These are phyloP conservation scores for Peromyscus eremicus DNA, from an alignment of 2,797 vertebrate genomes.

Conservation along the genomic window DNA sequence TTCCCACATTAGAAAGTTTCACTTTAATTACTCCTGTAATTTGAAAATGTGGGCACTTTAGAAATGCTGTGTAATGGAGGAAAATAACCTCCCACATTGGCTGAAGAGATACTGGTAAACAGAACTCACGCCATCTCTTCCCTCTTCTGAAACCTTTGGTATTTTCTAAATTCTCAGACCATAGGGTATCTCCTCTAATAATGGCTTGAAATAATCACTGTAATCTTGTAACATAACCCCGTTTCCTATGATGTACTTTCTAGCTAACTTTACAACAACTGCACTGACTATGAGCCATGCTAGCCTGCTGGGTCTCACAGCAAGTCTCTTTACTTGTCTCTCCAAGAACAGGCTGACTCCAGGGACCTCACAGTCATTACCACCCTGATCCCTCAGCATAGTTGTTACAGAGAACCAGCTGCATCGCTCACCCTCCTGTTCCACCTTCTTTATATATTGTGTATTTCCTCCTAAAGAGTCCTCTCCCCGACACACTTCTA, in stretches of 20 bases:
- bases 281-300: neutral
- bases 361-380: neutral
- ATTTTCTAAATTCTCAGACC: constrained; percentile 3
- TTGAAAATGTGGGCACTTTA: neutral
- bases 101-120: neutral
- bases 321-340: neutral
- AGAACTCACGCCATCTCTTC: neutral
- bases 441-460: neutral
- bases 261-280: neutral
- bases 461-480: neutral
- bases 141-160: neutral
- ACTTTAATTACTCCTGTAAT: neutral
- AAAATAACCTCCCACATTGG: neutral
- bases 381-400: neutral
- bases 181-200: neutral
- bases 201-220: neutral
- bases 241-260: neutral
- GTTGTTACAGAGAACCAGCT: neutral
- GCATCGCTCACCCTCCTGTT: rapidly evolving
- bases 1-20: neutral
- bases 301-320: too few species aligned
- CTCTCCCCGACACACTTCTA: neutral
- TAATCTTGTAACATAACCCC: neutral
- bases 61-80: neutral
- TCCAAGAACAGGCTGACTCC: neutral